Conservation (phyloP, 1,140 invertebrate genomes). For the Asobara japonica region DNA sequence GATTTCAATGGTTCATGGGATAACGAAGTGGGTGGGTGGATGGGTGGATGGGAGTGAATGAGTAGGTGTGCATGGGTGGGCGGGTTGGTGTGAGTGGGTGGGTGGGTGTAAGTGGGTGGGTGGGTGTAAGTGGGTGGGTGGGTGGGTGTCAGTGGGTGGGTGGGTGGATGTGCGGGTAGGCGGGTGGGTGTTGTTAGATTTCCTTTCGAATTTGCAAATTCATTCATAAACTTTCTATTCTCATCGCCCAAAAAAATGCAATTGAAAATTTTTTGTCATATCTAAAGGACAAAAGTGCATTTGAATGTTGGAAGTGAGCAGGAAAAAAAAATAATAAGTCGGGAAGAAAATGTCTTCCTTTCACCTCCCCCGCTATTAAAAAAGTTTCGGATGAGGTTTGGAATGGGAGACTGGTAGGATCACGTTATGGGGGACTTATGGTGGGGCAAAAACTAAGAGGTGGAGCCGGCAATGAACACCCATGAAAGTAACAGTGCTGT, state of each 20-base stretch:
- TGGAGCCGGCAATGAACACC: conserved; percentile 48
- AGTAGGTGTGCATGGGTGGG: no score
- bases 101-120: no score
- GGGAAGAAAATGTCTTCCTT: conserved; percentile 58
- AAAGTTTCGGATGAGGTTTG: not conserved
- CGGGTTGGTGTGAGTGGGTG: no score
- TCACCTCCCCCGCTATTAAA: conserved; percentile 52
- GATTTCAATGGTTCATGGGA: no score
- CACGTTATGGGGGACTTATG: conserved; percentile 38
- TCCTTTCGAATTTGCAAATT: not conserved
- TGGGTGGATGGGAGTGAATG: no score
- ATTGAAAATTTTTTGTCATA: not conserved
- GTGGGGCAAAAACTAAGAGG: conserved; percentile 44
- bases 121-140: no score
- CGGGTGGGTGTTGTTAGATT: no score
- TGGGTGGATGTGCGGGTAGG: no score
- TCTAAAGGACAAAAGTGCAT: conserved; percentile 13
- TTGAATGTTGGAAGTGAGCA: not conserved
- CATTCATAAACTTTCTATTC: not conserved
- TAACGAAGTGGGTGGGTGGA: no score
- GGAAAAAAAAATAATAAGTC: conserved; percentile 1
- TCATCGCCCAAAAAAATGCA: not conserved
- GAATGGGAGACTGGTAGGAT: conserved; percentile 34
- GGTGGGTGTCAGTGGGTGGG: no score
- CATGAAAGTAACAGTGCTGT: conserved; percentile 64